phyloP scores from a whole-genome alignment of 2,113 vertebrate genomes.

The Rhombomys opimus region DNA sequence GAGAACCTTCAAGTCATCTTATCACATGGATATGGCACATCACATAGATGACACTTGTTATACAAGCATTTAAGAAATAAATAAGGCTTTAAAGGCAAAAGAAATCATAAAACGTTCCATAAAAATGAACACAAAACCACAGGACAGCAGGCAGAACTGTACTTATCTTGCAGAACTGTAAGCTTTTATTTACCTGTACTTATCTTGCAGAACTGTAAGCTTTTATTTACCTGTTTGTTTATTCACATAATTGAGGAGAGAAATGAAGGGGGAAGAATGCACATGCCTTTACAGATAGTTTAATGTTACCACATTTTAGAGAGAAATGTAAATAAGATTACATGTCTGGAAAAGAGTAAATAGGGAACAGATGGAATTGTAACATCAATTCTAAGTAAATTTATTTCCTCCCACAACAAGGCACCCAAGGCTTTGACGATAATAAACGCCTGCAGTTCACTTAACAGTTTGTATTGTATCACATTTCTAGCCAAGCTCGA shows the following conservation, averaged over 20 bases:
- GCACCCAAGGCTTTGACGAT: neutral
- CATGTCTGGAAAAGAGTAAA: slow-evolving; percentile 10
- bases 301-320: slow-evolving; percentile 54
- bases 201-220: neutral
- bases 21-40: neutral
- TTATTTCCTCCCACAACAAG: neutral
- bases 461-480: neutral
- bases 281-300: neutral
- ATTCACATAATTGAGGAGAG: neutral
- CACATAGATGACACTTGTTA: slow-evolving; percentile 20
- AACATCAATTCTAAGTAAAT: neutral
- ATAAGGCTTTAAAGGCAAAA: slow-evolving; percentile 1
- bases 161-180: neutral
- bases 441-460: neutral
- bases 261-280: neutral
- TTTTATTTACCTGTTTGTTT: neutral
- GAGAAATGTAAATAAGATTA: slow-evolving; percentile 54
- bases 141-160: neutral
- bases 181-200: neutral
- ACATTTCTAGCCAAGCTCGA: slow-evolving; percentile 17
- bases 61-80: slow-evolving; percentile 39
- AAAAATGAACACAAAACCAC: slow-evolving; percentile 35
- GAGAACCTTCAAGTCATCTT: slow-evolving; percentile 10
- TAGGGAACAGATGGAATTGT: neutral
- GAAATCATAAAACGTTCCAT: slow-evolving; percentile 27